A percentile compares a stretch with the other conserved stretches of the same genome.
Conservation (phyloP, 2,113 vertebrate genomes). For the Delphinus delphis region DNA sequence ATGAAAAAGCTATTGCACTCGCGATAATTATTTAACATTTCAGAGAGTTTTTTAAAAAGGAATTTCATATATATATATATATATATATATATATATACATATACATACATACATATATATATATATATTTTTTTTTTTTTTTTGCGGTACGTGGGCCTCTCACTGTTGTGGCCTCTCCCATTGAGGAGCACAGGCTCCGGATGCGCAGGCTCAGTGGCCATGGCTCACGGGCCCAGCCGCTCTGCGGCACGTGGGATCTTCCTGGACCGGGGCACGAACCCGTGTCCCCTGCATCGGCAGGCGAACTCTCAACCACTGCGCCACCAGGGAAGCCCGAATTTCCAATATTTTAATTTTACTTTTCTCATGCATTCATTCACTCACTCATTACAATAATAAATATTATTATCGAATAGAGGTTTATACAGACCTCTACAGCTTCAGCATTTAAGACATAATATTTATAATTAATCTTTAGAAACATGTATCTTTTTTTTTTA, state of each 20-base stretch:
- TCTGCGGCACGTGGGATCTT: too few relatives aligned
- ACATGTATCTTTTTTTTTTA: background rate
- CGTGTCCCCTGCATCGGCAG: too few relatives aligned
- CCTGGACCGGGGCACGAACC: too few relatives aligned
- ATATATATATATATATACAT: background rate
- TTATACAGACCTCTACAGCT: background rate
- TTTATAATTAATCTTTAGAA: slow-evolving; percentile 25
- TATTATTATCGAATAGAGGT: background rate
- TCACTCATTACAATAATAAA: slow-evolving; percentile 8
- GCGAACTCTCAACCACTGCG: too few relatives aligned
- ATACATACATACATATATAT: too few relatives aligned
- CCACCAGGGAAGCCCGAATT: background rate
- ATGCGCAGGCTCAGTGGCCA: too few relatives aligned
- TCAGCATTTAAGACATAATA: background rate
- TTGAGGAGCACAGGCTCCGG: too few relatives aligned
- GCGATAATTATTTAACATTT: background rate
- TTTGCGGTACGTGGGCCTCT: too few relatives aligned
- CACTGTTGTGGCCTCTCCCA: too few relatives aligned
- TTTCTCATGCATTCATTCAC: slow-evolving; percentile 1
- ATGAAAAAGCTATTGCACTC: background rate
- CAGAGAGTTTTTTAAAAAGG: background rate
- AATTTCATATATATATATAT: background rate
- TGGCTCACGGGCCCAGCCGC: too few relatives aligned
- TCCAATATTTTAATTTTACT: background rate
- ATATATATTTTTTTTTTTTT: too few relatives aligned